These are phyloP conservation scores for Drosophila varians DNA, from an alignment of 1,140 invertebrate species.

Conservation along the genomic window DNA sequence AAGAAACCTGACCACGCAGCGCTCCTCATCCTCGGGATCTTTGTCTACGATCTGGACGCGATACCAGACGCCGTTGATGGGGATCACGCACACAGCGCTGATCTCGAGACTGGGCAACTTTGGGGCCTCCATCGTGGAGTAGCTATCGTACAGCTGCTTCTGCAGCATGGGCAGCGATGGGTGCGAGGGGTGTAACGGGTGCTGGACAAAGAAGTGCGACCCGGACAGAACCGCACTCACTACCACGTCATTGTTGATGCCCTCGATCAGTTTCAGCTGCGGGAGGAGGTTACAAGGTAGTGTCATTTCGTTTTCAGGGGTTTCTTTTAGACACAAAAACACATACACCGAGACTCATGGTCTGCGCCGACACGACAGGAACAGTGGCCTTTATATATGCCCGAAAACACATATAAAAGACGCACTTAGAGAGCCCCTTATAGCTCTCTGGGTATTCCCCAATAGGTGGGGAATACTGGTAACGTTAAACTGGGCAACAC, in stretches of 20 bases:
- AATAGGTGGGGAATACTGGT: conserved; percentile 11
- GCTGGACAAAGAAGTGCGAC: conserved; percentile 94
- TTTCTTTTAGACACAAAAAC: not conserved
- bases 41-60: conserved; percentile 92
- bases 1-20: conserved; percentile 93
- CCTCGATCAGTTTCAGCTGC: conserved; percentile 93
- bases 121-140: conserved; percentile 87
- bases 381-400: not conserved
- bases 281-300: conserved; percentile 10
- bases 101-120: conserved; percentile 87
- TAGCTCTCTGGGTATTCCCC: conserved; percentile 19
- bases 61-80: conserved; percentile 93
- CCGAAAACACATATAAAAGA: not conserved
- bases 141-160: conserved; percentile 88
- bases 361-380: conserved; percentile 24
- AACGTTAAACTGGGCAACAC: not conserved
- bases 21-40: conserved; percentile 87
- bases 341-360: not conserved
- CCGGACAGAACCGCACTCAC: conserved; percentile 93
- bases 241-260: conserved; percentile 96
- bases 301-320: not conserved
- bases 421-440: conserved; percentile 18
- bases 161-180: conserved; percentile 91
- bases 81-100: conserved; percentile 94
- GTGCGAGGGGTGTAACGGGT: conserved; percentile 96